Evolutionary conservation across 2,888 invertebrate species (phyloP).

Genomic region (Scaptomyza reducta): DNA sequence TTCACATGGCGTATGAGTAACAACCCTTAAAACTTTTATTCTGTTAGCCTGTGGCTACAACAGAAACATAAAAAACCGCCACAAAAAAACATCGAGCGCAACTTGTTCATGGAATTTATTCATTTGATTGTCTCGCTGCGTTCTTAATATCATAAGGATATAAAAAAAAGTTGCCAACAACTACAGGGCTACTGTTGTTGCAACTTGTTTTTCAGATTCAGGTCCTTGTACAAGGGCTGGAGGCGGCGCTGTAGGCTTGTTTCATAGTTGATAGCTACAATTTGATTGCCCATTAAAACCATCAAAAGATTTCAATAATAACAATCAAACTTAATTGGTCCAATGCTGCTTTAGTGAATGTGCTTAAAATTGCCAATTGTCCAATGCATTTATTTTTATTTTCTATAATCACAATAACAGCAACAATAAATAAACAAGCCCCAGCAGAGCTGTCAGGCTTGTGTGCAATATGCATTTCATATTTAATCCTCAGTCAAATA

Average conservation of each 20-base stretch:
- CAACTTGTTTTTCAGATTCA: neutral
- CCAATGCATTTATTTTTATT: neutral
- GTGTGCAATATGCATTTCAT: constrained; percentile 36
- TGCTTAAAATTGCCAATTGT: constrained; percentile 12
- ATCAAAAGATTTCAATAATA: constrained; percentile 26
- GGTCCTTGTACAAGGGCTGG: neutral
- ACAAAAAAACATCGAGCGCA: neutral
- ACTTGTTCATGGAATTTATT: neutral
- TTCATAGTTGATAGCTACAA: neutral
- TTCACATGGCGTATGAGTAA: constrained; percentile 19
- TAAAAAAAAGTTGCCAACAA: neutral
- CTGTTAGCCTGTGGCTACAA: neutral
- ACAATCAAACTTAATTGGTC: constrained; percentile 32
- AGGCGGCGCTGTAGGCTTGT: neutral
- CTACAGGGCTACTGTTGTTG: neutral
- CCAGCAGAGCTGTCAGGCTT: neutral
- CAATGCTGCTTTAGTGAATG: neutral
- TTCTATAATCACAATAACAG: constrained; percentile 5
- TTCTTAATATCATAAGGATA: neutral
- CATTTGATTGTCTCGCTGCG: neutral
- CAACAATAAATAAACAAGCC: constrained; percentile 9
- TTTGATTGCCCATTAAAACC: constrained; percentile 4
- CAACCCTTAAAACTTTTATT: constrained; percentile 3
- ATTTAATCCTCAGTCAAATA: constrained; percentile 63
- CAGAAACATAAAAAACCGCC: neutral